Percentiles rank a stretch among this genome's conserved stretches.
These are phyloP conservation scores for Vidua macroura DNA, from an alignment of 2,113 vertebrate species.

Conservation along the genomic window DNA sequence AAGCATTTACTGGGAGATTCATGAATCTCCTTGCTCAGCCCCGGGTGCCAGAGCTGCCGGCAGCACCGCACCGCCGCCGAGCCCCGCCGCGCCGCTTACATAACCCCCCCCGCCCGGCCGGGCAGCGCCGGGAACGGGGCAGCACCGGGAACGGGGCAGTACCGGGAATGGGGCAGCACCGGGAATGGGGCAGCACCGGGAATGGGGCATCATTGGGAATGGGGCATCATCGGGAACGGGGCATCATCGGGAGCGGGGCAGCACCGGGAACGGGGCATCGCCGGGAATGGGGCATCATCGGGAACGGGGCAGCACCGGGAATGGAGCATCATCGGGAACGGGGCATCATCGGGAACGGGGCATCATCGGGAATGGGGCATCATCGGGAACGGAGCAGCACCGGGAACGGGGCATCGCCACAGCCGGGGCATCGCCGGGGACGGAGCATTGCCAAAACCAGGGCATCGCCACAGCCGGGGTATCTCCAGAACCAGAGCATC, in stretches of 20 bases:
- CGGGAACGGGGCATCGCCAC: background rate
- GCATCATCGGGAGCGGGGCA: background rate
- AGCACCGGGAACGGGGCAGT: background rate
- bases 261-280: fast-evolving
- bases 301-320: fast-evolving
- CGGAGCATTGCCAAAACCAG: fast-evolving
- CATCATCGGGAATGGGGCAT: no score
- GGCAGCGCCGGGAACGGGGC: background rate
- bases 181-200: background rate
- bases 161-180: fast-evolving
- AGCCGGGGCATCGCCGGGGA: fast-evolving
- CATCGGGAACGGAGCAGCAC: fast-evolving
- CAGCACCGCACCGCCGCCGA: background rate
- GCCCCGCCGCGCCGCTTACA: background rate
- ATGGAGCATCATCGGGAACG: background rate
- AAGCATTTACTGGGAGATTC: background rate
- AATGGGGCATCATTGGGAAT: fast-evolving
- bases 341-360: no score
- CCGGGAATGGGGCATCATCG: fast-evolving
- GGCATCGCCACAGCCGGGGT: fast-evolving
- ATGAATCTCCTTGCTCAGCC: background rate
- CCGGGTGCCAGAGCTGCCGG: background rate
- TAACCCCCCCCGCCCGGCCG: background rate
- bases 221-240: background rate
- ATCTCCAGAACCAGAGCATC: no score